Evolutionary conservation across 2,888 invertebrate genomes (phyloP).

Genomic region (Belgica antarctica): DNA sequence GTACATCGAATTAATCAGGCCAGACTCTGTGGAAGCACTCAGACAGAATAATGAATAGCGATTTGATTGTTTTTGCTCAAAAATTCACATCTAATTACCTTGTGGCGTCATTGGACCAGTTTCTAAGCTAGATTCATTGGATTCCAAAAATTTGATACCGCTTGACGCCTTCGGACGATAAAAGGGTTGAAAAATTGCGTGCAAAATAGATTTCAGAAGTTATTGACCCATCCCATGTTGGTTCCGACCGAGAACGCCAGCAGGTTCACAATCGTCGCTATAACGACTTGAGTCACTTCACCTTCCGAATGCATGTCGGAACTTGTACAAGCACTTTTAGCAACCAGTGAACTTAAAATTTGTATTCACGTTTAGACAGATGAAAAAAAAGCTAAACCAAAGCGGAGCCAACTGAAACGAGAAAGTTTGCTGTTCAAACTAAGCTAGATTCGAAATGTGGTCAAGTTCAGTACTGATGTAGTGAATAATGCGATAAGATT

Average conservation of each 20-base stretch:
- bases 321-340: too few species aligned
- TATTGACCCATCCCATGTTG: background rate
- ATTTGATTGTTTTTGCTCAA: background rate
- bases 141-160: background rate
- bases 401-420: too few species aligned
- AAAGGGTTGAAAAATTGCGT: too few species aligned
- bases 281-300: background rate
- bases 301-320: conserved; percentile 3
- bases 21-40: background rate
- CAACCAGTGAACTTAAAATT: too few species aligned
- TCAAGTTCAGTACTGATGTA: too few species aligned
- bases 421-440: too few species aligned
- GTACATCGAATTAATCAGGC: background rate
- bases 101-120: background rate
- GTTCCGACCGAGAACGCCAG: background rate
- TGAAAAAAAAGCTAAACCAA: too few species aligned
- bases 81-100: too few species aligned
- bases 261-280: background rate
- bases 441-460: too few species aligned
- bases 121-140: background rate
- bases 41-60: background rate
- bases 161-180: background rate
- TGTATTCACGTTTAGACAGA: too few species aligned
- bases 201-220: too few species aligned
- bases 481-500: too few species aligned